Evolutionary conservation across 2,888 invertebrate species (phyloP), one percentile per base, ranked within the genome.

Genomic region (Notodonta dromedarius): DNA sequence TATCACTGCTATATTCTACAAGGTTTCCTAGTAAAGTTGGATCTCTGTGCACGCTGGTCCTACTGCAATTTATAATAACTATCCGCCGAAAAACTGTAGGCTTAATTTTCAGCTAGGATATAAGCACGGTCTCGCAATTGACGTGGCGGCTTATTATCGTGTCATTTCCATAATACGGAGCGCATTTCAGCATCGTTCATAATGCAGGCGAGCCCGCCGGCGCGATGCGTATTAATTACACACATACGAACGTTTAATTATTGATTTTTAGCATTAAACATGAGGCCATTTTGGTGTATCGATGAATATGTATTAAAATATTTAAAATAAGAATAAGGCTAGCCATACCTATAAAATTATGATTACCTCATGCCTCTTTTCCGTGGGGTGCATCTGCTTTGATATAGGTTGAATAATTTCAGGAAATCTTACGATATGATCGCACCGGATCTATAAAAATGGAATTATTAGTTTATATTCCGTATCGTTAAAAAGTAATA

Each of bases 251-350:
- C 84, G 88, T 82, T 91, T 91, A 90, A 92, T 91, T 93, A 93
- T 93, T 91, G 93, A 93, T 93, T 93, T 93, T 93, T 91, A 87
- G 87, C 79, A 88, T 90, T 90, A 88, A 91, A 89, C 84, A 35
- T 35, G 35, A 35, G 78, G 73, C 71, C 84, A 84, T 85, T 89
- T 84, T 79, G 80, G 80, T 24, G 24, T 24, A 54, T 13, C n/a
- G 46, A n/a, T 5, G 44, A 12, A 46, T 5, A 46, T 5, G 42
- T 42, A 42, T 42, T 42, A 11, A 42, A 42, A 11, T 42, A 2
- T 8, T 24, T 24, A 24, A 24, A 24, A 24, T 24, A 24, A 24
- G 24, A 24, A 24, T 24, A 1, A 2, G 1, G 24, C 24, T 24
- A 24, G 24, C 24, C 24, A 24, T 24, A 24, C 35, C 35, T 35